Evolutionary conservation across 92 coral and sea anemone genomes (phyloP), one percentile per base, ranked within the genome.

Genomic region (Epizoanthus rinbou): DNA sequence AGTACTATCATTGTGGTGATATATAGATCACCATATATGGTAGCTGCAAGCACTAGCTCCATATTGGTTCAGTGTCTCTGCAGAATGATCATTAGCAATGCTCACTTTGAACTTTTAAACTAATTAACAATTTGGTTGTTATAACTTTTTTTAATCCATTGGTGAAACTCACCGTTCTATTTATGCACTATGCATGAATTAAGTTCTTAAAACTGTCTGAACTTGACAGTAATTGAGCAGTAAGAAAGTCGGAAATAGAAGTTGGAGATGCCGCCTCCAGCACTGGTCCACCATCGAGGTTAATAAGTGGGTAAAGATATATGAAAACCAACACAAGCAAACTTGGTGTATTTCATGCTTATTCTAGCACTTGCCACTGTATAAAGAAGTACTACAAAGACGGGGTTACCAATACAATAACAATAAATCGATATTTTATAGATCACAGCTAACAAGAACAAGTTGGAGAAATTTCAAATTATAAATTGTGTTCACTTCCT

Each of bases 21-120:
- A 39, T 35, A 28, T 76, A 57, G 15, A 78, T 33, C 15, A 65
- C 88, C 74, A 53, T 57, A 85, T 66, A 84, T 73, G 64, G 81
- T 73, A 57, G 24, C 60, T 39, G 14, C 14, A 50, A 50, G 15
- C 54, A 10, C 54, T 50, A 10, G 54, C 15, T 50, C 54, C 16
- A 50, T 50, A 50, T 50, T 50, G 9, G 15, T 43, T 6, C 50
- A 43, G 50, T 8, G 50, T 47, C 2, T 47, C 54, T 1, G 9
- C 14, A 50, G 14, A 13, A 10, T 6, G 54, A 50, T 50, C 54
- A 50, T 50, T 50, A 50, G 54, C 54, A 47, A 47, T 47, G 54
- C 54, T 47, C 54, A 47, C 54, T 47, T 47, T 37, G 43, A 8
- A 47, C 13, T 50, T 50, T 50, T 9, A 50, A 10, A 50, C 54